Conservation (phyloP, 2,888 invertebrate species). For the Cremastinae sp. region DNA sequence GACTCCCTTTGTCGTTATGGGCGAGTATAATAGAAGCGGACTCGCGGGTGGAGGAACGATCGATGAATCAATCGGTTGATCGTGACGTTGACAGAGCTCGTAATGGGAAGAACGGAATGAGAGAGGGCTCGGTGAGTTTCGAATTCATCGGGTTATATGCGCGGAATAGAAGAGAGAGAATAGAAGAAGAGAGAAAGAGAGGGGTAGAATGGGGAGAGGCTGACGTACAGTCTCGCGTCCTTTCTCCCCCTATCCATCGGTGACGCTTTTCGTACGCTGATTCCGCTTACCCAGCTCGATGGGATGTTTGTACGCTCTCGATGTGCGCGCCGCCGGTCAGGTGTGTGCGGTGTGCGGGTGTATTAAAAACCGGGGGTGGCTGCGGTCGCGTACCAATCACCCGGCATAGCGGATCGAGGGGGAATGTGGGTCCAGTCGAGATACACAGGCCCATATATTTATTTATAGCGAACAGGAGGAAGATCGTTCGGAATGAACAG, state of each 20-base stretch:
- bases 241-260: slow-evolving; percentile 26
- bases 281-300: slow-evolving; percentile 62
- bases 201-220: slow-evolving; percentile 10
- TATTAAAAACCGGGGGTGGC: slow-evolving; percentile 78
- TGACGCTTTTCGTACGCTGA: slow-evolving; percentile 50
- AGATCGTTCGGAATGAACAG: slow-evolving; percentile 65
- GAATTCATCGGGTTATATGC: slow-evolving; percentile 55
- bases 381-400: slow-evolving; percentile 79
- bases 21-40: slow-evolving; percentile 62
- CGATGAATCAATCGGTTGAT: slow-evolving; percentile 79
- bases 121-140: slow-evolving; percentile 50
- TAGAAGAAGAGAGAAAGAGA: slow-evolving; percentile 35
- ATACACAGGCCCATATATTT: slow-evolving; percentile 52
- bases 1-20: slow-evolving; percentile 74
- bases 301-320: slow-evolving; percentile 3
- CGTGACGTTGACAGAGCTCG: slow-evolving; percentile 76
- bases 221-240: slow-evolving; percentile 21
- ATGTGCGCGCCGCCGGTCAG: slow-evolving; percentile 12
- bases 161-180: slow-evolving; percentile 58
- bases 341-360: slow-evolving; percentile 75
- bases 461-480: slow-evolving; percentile 32
- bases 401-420: slow-evolving; percentile 67
- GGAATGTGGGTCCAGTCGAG: slow-evolving; percentile 53
- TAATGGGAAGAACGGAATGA: slow-evolving; percentile 36
- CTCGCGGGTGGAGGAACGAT: slow-evolving; percentile 74